Base-by-base conservation (phyloP, 2,888 invertebrate species). In the Brassicogethes aeneus region DNA sequence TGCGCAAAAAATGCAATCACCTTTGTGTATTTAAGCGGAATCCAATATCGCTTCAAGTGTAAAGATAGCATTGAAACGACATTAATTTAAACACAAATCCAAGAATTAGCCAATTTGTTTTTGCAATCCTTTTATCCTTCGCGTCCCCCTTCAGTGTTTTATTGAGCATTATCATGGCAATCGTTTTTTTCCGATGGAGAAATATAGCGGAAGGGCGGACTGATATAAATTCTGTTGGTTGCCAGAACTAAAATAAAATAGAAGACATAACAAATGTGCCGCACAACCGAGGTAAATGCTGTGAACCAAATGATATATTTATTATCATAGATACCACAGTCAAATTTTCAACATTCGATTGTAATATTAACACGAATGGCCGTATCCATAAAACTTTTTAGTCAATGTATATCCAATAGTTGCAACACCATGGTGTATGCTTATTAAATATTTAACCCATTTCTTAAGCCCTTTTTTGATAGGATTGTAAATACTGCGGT, bases 161-260 rank as follows among this genome's bases (percentile, higher is more conserved):
- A 62, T 64, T 55, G 61, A 50, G 56, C 59, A 60, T 62, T 63
- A 63, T 61, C 60, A 52, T 60, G 60, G 60, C 62, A 58, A 64
- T 63, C 56, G 56, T 36, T 53, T 52, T 39, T 41, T 7, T 16
- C 52, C 52, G 56, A 59, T 56, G 41, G 53, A 59, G 60, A 65
- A 60, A 59, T 64, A 64, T 61, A 52, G 62, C 59, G 52, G 52
- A 53, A 55, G 60, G 62, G 62, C 54, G 61, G 59, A 47, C 48
- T 45, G 48, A 53, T 54, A 64, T 64, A 63, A 63, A 62, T 63
- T 55, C 54, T 41, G 43, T 44, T 23, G 23, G 23, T 23, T 49
- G 57, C 56, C 53, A 52, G 51, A 55, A 54, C 55, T 54, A 53
- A 55, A 64, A 60, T 62, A 62, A 59, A 62, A 64, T 59, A 56